Evolutionary conservation across 2,797 vertebrate species (phyloP), one percentile per base, ranked within the genome.

Genomic region (Varecia variegata): DNA sequence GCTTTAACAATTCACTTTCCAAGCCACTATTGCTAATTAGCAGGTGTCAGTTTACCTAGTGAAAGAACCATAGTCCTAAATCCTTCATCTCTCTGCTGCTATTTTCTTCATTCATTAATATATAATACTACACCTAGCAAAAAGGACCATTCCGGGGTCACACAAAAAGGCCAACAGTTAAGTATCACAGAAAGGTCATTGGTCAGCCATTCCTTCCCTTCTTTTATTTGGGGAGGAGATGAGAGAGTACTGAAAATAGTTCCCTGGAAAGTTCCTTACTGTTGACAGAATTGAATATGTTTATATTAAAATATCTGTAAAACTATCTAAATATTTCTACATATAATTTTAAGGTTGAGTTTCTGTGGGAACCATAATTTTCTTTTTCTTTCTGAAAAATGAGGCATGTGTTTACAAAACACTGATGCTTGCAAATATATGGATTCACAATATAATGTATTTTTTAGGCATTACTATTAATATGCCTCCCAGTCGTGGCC

Each of bases 341-440:
- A 68, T 52, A n/a, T 2, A 18, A 18, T 7, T 68, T 92, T 54
- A 68, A 93, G 35, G 2, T 74, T 95, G 60, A 80, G 25, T 90
- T 92, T 82, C 54, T 80, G 7, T 58, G 43, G 40, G 50, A 58
- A 88, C 82, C 9, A 38, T 73, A 45, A 80, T 70, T 94, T 90
- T 93, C 32, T 85, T 94, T 91, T 88, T 94, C 65, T 81, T 81
- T 43, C 27, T 93, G 81, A 77, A 30, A 94, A 95, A 76, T 65
- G 38, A 89, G 60, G 25, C n/a, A 4, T 93, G 21, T 3, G 30
- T n/a, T 81, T 67, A 68, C 65, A 90, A 81, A 95, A 93, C 54
- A 40, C 30, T 32, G 70, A 65, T 88, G 54, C 54, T 85, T 62
- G 11, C 58, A 83, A 90, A 73, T 47, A 60, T 52, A 47, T 8